phyloP scores from a whole-genome alignment of 1,140 invertebrate species.

The Drosophila malerkotliana region DNA sequence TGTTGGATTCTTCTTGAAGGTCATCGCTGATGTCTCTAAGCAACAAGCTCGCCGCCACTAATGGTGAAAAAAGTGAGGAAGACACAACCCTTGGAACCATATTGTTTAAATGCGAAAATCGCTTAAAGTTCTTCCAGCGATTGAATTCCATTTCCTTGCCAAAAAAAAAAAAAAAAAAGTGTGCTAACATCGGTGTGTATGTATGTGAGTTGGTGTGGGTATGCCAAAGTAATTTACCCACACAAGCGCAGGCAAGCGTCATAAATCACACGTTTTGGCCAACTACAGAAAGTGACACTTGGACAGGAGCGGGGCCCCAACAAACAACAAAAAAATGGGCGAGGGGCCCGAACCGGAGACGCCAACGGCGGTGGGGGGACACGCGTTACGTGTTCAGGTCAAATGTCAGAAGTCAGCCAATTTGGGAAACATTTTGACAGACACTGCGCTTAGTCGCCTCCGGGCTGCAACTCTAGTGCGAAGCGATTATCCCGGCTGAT shows the following conservation, averaged over 20 bases:
- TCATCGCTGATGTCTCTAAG: slow-evolving; percentile 1
- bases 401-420: slow-evolving; percentile 79
- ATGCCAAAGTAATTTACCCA: slow-evolving; percentile 74
- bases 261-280: slow-evolving; percentile 74
- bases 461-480: slow-evolving; percentile 19
- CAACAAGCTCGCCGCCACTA: slow-evolving; percentile 14
- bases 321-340: not conserved
- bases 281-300: slow-evolving; percentile 67
- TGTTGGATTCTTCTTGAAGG: slow-evolving; percentile 20
- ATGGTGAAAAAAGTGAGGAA: not conserved
- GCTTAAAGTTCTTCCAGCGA: slow-evolving; percentile 61
- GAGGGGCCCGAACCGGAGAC: not conserved
- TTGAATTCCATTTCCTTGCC: slow-evolving; percentile 31
- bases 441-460: slow-evolving; percentile 39
- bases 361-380: not conserved
- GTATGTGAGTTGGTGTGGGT: slow-evolving; percentile 37
- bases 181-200: no score
- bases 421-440: slow-evolving; percentile 73
- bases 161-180: slow-evolving; percentile 11
- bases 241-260: slow-evolving; percentile 57
- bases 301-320: not conserved
- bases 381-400: slow-evolving; percentile 73
- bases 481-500: slow-evolving; percentile 14
- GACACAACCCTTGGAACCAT: not conserved
- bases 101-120: slow-evolving; percentile 51